phyloP scores from a whole-genome alignment of 2,113 vertebrate genomes.

The Pterocles orientalis region DNA sequence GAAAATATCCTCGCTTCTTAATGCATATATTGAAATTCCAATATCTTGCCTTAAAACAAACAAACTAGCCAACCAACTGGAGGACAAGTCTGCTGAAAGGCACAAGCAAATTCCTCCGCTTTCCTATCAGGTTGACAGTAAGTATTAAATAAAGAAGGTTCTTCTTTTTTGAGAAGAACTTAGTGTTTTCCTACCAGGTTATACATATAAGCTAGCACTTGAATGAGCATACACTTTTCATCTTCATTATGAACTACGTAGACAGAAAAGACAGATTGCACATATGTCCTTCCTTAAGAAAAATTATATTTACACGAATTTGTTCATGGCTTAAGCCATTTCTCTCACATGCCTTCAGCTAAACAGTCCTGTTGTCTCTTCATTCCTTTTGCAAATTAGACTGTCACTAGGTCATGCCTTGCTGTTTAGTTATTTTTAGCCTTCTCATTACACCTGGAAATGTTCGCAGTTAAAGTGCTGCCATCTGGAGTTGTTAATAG shows the following conservation, averaged over 20 bases:
- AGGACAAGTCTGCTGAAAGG: background rate
- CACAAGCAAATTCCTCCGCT: background rate
- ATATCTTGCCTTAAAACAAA: background rate
- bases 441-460: constrained; percentile 60
- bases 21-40: background rate
- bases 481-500: constrained; percentile 74
- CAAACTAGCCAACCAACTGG: background rate
- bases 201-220: background rate
- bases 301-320: background rate
- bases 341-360: background rate
- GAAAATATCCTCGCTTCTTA: background rate
- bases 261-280: background rate
- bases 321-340: background rate
- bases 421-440: constrained; percentile 59
- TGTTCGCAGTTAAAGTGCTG: constrained; percentile 62
- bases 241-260: background rate
- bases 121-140: background rate
- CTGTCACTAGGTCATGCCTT: constrained; percentile 50
- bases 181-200: background rate
- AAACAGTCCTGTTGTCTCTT: constrained; percentile 13
- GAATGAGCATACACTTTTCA: background rate
- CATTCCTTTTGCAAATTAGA: constrained; percentile 38
- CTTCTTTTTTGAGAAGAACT: background rate
- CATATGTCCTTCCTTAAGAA: background rate
- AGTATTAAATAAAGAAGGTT: background rate